Percentiles rank a stretch among this genome's conserved stretches.
Conservation (phyloP, 2,888 invertebrate genomes). For the Netelia virgata region DNA sequence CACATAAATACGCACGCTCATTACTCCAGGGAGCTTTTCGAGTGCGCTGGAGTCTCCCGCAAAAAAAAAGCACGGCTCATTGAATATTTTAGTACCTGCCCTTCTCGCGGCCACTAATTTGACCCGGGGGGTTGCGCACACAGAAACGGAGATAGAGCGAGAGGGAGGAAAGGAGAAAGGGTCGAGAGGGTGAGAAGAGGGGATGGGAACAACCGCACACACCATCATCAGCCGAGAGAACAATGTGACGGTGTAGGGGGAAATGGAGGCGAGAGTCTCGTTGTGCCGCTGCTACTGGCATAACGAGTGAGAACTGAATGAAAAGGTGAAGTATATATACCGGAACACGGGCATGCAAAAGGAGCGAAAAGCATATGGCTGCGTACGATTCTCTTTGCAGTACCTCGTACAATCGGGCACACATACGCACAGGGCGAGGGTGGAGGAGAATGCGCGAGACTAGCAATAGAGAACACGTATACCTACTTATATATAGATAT, state of each 20-base stretch:
- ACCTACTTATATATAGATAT: conserved; percentile 7
- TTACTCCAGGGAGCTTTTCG: conserved; percentile 15
- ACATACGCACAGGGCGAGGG: conserved; percentile 1
- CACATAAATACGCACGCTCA: conserved; percentile 38
- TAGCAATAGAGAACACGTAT: not conserved
- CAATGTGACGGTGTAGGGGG: conserved; percentile 29
- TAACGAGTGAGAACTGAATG: conserved; percentile 49
- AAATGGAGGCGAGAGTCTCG: conserved; percentile 37
- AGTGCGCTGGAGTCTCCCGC: not conserved
- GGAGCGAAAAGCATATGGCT: conserved; percentile 30
- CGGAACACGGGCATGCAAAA: conserved; percentile 37
- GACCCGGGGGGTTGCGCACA: conserved; percentile 18
- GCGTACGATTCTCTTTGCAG: conserved; percentile 9
- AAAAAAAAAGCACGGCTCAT: conserved; percentile 49
- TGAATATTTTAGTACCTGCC: conserved; percentile 55
- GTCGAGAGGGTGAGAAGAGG: not conserved
- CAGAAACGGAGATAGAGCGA: not conserved
- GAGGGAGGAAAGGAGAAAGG: conserved; percentile 6
- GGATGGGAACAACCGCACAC: conserved; percentile 21
- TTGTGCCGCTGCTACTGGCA: conserved; percentile 32
- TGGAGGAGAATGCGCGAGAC: conserved; percentile 14
- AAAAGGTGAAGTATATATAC: conserved; percentile 32
- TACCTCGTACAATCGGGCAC: not conserved
- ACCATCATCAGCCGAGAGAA: conserved; percentile 48
- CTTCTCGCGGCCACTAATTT: conserved; percentile 50